Percentiles rank a stretch among this genome's conserved stretches.
Conservation (phyloP, 2,888 invertebrate genomes). For the Selenia dentaria region DNA sequence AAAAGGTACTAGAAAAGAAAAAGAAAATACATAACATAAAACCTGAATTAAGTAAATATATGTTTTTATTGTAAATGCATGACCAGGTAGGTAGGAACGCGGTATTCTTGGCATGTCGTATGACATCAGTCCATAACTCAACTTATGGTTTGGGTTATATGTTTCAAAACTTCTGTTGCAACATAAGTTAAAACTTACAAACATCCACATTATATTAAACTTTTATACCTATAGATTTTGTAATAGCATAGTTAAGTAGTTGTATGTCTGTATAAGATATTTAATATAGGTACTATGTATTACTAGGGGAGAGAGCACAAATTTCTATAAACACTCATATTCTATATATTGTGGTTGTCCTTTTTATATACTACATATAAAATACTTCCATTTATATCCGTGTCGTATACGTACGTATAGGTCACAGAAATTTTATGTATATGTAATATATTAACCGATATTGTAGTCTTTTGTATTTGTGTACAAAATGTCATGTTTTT, state of each 20-base stretch:
- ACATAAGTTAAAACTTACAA: conserved; percentile 25
- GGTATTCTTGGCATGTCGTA: no score
- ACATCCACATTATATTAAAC: conserved; percentile 45
- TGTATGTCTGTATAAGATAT: conserved; percentile 50
- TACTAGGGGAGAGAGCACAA: conserved; percentile 66
- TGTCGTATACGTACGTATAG: conserved; percentile 71
- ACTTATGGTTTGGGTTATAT: no score
- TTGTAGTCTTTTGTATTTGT: conserved; percentile 67
- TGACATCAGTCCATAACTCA: no score
- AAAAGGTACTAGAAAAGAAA: no score
- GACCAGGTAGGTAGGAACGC: no score
- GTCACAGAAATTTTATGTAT: conserved; percentile 39
- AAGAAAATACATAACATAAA: no score
- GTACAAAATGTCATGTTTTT: conserved; percentile 55
- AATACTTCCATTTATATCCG: conserved; percentile 57
- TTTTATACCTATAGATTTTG: conserved; percentile 74
- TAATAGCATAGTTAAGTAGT: conserved; percentile 58
- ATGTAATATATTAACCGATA: conserved; percentile 34
- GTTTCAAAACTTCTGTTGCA: conserved; percentile 15
- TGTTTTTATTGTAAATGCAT: no score
- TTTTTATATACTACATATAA: conserved; percentile 49
- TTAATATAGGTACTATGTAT: conserved; percentile 33
- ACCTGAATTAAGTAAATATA: no score
- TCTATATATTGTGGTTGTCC: conserved; percentile 59
- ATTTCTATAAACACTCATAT: conserved; percentile 63